A percentile compares a stretch with the other conserved stretches of the same genome.
phyloP scores from a whole-genome alignment of 2,888 invertebrate species.

The Cantharis nigra region DNA sequence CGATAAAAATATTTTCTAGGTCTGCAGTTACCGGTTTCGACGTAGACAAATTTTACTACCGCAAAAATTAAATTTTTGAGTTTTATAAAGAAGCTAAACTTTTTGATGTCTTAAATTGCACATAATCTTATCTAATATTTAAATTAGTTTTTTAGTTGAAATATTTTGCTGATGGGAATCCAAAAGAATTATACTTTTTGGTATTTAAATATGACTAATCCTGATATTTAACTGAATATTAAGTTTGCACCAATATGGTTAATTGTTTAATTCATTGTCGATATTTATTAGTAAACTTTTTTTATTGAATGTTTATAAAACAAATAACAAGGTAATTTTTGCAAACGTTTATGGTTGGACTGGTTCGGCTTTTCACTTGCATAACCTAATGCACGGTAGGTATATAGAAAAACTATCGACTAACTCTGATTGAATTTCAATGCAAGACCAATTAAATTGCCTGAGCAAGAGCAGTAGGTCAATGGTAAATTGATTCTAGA shows the following conservation, averaged over 20 bases:
- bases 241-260: background rate
- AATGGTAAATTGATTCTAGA: background rate
- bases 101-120: background rate
- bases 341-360: background rate
- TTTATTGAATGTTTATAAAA: background rate
- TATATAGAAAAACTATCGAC: no score
- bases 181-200: background rate
- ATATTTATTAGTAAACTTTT: background rate
- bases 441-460: background rate
- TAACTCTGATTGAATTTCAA: no score
- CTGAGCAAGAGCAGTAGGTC: background rate
- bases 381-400: no score
- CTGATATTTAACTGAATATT: background rate
- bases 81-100: background rate
- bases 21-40: background rate
- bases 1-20: background rate
- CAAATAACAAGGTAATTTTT: background rate
- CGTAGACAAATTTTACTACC: background rate
- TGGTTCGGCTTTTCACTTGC: background rate
- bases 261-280: background rate
- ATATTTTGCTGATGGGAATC: background rate
- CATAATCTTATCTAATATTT: background rate
- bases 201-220: background rate
- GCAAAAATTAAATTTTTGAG: background rate
- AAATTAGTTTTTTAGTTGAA: background rate